These are phyloP conservation scores for Brienomyrus longianalis DNA, from an alignment of 2,113 vertebrate species.

Conservation along the genomic window DNA sequence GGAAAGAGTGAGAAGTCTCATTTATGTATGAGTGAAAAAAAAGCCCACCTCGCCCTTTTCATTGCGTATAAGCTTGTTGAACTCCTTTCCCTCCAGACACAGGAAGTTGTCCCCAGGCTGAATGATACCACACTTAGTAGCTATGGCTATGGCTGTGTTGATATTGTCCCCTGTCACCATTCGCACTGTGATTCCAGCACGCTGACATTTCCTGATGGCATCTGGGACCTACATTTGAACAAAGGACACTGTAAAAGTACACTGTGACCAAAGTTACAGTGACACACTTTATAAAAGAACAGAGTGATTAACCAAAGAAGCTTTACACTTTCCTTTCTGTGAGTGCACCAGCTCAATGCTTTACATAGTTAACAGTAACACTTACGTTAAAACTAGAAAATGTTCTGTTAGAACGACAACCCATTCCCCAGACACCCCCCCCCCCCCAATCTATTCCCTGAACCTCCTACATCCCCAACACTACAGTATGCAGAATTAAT, in stretches of 20 bases:
- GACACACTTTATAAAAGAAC: neutral
- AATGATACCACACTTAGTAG: constrained; percentile 88
- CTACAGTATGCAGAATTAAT: no score
- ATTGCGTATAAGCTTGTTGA: constrained; percentile 89
- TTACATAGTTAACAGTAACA: neutral
- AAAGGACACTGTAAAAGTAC: neutral
- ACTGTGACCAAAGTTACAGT: neutral
- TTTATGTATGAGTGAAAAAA: neutral
- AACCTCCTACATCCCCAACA: no score
- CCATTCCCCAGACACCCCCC: no score
- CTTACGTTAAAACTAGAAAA: no score
- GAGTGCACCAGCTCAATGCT: neutral
- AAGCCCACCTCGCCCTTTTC: constrained; percentile 81
- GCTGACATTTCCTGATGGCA: constrained; percentile 90
- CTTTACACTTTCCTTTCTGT: neutral
- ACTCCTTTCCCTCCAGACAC: constrained; percentile 95
- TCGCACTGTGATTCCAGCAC: constrained; percentile 92
- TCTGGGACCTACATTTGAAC: constrained; percentile 75
- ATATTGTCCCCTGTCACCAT: constrained; percentile 99
- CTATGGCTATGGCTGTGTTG: constrained; percentile 91
- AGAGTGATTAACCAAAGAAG: neutral
- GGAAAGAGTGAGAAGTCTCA: neutral
- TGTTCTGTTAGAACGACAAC: no score
- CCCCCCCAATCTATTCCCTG: no score
- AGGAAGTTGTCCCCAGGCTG: constrained; percentile 89